Evolutionary conservation across 2,113 vertebrate genomes (phyloP), one percentile per base, ranked within the genome.

Genomic region (Brachirus orientalis): DNA sequence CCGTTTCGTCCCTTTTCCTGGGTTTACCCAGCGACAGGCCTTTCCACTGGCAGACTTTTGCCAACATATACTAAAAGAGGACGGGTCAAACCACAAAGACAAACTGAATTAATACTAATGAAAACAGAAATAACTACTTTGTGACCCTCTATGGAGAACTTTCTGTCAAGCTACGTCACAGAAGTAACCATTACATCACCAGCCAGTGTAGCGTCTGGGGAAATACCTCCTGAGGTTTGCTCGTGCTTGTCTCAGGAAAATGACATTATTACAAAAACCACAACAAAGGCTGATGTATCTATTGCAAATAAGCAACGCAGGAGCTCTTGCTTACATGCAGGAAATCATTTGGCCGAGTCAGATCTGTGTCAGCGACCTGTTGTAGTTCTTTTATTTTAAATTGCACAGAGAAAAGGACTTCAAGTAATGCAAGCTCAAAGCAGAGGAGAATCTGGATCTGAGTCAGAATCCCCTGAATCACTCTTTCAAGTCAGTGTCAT

Each of bases 181-280:
- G 41, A 5, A 41, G 45, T 62, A 61, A 41, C 67, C 55, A n/a
- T 84, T 65, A 69, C 69, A 35, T 81, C 89, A 85, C 63, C 74
- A 33, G 54, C 17, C 40, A 1, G 13, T 28, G 46, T 13, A 0
- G 8, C 0, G 66, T 69, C 64, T 58, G 75, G 82, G n/a, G 80
- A 86, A 91, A 88, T 55, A 69, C 76, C 82, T 88, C 64, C 40
- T 55, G 71, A 61, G 72, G 63, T 54, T 81, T 75, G 62, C 63
- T 80, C 45, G 12, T 9, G 63, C 78, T 71, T 33, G 79, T 85
- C 77, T 79, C 22, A 52, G 75, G 84, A 80, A 85, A 83, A 85
- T 80, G 75, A 89, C 54, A 66, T 22, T 16, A 9, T 43, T 20
- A 1, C 33, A 55, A 18, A 37, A 65, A 88, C 86, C 79, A 83